Evolutionary conservation across 2,888 invertebrate species (phyloP).

Genomic region (Dryobota labecula): DNA sequence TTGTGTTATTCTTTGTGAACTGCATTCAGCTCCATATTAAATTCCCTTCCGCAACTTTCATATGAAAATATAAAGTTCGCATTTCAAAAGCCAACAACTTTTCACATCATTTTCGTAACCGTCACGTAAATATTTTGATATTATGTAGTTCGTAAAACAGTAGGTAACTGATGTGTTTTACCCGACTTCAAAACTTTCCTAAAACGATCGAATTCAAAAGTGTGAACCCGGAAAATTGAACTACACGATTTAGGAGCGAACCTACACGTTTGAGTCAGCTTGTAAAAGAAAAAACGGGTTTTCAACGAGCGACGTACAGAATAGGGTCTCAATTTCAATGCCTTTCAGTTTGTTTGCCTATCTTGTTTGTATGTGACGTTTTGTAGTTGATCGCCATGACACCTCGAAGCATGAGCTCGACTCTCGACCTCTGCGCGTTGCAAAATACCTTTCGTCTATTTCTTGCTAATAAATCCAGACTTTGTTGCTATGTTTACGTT

Average conservation of each 20-base stretch:
- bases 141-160: neutral
- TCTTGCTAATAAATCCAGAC: conserved; percentile 28
- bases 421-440: conserved; percentile 58
- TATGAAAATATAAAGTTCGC: conserved; percentile 32
- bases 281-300: conserved; percentile 23
- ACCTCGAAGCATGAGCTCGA: conserved; percentile 54
- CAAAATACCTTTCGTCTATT: conserved; percentile 37
- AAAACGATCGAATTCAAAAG: conserved; percentile 5
- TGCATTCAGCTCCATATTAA: conserved; percentile 28
- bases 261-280: conserved; percentile 4
- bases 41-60: conserved; percentile 28
- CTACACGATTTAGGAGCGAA: conserved; percentile 9
- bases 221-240: conserved; percentile 18
- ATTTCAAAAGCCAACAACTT: conserved; percentile 8
- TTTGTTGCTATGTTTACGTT: conserved; percentile 5
- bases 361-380: conserved; percentile 63
- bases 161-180: neutral
- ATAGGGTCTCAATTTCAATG: conserved; percentile 67
- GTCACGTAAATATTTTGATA: neutral
- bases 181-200: neutral
- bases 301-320: conserved; percentile 18
- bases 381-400: conserved; percentile 56
- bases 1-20: neutral
- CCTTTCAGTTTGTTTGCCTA: conserved; percentile 62
- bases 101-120: neutral